phyloP scores from a whole-genome alignment of 2,888 invertebrate species.

The Epiblema foenella region DNA sequence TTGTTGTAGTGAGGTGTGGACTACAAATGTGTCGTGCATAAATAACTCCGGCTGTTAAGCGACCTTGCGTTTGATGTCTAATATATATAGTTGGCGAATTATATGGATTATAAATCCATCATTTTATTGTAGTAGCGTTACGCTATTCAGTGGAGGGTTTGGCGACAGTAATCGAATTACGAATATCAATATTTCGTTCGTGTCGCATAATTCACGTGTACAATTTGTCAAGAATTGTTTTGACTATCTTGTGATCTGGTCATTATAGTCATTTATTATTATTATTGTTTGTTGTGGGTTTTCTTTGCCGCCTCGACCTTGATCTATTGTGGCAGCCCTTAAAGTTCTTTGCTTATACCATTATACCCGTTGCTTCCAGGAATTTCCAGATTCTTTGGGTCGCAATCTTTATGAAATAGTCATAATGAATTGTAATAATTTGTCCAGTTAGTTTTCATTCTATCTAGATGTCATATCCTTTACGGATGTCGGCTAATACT shows the following conservation, averaged over 20 bases:
- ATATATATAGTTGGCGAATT: slow-evolving; percentile 17
- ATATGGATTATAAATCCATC: slow-evolving; percentile 20
- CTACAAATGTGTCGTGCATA: slow-evolving; percentile 14
- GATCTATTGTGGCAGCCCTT: no score
- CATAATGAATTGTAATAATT: no score
- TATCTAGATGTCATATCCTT: no score
- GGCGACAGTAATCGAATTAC: neutral
- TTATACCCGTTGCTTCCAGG: no score
- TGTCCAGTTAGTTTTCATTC: no score
- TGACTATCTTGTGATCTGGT: neutral
- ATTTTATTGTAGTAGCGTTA: neutral
- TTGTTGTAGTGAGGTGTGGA: neutral
- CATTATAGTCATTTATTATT: no score
- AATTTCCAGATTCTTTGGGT: no score
- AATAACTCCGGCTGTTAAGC: slow-evolving; percentile 6
- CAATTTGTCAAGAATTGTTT: neutral
- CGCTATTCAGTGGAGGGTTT: neutral
- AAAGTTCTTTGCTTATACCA: no score
- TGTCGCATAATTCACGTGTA: neutral
- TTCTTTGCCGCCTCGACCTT: no score
- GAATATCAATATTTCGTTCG: neutral
- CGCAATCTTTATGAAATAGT: no score
- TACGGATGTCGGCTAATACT: no score
- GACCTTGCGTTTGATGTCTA: slow-evolving; percentile 29
- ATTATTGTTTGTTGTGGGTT: no score